phyloP scores from a whole-genome alignment of 2,113 vertebrate genomes.

The Cyanoliseus patagonus region DNA sequence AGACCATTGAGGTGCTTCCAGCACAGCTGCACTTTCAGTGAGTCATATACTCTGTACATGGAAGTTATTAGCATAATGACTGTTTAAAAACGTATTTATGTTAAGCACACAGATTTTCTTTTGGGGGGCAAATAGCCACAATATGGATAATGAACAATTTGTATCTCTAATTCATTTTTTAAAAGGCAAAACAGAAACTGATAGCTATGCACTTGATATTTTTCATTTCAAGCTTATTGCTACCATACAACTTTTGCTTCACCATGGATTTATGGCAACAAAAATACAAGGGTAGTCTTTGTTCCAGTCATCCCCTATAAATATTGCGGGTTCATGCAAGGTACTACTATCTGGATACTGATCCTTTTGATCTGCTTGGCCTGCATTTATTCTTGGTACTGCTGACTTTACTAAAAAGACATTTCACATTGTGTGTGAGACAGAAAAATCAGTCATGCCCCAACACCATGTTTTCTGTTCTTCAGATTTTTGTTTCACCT shows the following conservation, averaged over 20 bases:
- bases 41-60: background rate
- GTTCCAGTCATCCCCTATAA: background rate
- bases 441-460: background rate
- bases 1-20: background rate
- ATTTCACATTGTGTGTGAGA: background rate
- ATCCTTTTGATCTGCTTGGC: background rate
- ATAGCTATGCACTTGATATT: background rate
- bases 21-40: background rate
- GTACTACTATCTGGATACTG: background rate
- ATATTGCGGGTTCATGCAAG: background rate
- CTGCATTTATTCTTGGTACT: background rate
- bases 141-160: background rate
- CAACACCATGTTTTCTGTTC: background rate
- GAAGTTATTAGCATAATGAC: background rate
- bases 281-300: background rate
- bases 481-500: background rate
- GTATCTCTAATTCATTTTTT: background rate
- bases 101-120: background rate
- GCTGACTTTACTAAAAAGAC: background rate
- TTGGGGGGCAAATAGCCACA: background rate
- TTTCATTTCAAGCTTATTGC: background rate
- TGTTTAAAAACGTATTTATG: background rate
- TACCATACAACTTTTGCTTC: background rate
- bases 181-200: background rate
- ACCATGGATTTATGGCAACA: background rate